These are phyloP conservation scores for Petroica traversi DNA, from an alignment of 2,113 vertebrate species.

Conservation along the genomic window DNA sequence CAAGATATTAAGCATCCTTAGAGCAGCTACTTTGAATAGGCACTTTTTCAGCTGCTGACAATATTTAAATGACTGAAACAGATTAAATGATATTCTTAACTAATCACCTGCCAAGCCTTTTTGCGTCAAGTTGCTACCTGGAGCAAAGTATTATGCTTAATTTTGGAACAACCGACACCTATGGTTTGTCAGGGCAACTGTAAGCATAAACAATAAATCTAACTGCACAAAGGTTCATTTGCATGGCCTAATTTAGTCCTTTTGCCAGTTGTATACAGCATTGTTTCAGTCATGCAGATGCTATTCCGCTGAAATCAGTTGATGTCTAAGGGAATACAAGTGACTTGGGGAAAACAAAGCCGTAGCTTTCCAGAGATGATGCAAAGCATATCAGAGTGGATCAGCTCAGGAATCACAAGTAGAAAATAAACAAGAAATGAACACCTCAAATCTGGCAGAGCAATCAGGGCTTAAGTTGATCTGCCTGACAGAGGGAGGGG, in stretches of 20 bases:
- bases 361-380: not conserved
- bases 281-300: not conserved
- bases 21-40: conserved; percentile 17
- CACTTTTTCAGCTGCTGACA: conserved; percentile 42
- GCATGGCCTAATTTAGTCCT: not conserved
- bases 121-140: conserved; percentile 19
- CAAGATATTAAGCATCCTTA: conserved; percentile 26
- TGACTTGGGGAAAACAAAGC: not conserved
- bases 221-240: not conserved
- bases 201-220: not conserved
- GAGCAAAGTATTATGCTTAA: conserved; percentile 1
- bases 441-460: not conserved
- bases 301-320: not conserved
- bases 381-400: not conserved
- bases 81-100: conserved; percentile 28
- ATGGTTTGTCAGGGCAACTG: not conserved
- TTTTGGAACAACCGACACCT: conserved; percentile 22
- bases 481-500: not conserved
- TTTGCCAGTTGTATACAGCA: not conserved
- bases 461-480: not conserved
- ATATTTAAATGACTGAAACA: conserved; percentile 28
- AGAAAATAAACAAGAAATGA: not conserved
- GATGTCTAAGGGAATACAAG: not conserved
- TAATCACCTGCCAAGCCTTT: conserved; percentile 50
- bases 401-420: not conserved